Conservation (phyloP, 2,113 vertebrate genomes). For the Brachyhypopomus occidentalis region DNA sequence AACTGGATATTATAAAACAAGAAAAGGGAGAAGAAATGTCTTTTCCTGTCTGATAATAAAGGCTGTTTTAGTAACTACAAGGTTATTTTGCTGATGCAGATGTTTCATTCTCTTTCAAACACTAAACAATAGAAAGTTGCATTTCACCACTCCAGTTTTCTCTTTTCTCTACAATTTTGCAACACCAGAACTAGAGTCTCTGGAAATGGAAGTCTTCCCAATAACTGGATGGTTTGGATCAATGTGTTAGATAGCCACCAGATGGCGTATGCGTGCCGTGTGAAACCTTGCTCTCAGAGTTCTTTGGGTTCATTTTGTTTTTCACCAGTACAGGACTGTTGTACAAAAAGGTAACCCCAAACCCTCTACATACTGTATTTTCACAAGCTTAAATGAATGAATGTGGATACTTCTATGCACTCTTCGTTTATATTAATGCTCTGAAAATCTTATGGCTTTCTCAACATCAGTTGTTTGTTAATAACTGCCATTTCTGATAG, state of each 20-base stretch:
- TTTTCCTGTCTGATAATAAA: too few relatives aligned
- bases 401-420: neutral
- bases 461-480: neutral
- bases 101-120: neutral
- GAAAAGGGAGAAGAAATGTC: too few relatives aligned
- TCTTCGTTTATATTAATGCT: neutral
- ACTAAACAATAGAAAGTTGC: neutral
- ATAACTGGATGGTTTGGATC: constrained; percentile 6
- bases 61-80: too few relatives aligned
- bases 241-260: constrained; percentile 22
- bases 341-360: neutral
- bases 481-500: neutral
- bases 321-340: constrained; percentile 25
- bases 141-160: neutral
- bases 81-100: neutral
- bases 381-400: neutral
- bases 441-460: neutral
- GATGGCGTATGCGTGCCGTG: constrained; percentile 35
- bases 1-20: too few relatives aligned
- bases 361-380: neutral
- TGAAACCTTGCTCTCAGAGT: constrained; percentile 6
- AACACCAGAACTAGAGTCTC: too few relatives aligned
- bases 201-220: neutral
- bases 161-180: neutral
- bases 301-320: constrained; percentile 49